Evolutionary conservation across 2,113 vertebrate genomes (phyloP), one percentile per base, ranked within the genome.

Genomic region (Corvus cornix): DNA sequence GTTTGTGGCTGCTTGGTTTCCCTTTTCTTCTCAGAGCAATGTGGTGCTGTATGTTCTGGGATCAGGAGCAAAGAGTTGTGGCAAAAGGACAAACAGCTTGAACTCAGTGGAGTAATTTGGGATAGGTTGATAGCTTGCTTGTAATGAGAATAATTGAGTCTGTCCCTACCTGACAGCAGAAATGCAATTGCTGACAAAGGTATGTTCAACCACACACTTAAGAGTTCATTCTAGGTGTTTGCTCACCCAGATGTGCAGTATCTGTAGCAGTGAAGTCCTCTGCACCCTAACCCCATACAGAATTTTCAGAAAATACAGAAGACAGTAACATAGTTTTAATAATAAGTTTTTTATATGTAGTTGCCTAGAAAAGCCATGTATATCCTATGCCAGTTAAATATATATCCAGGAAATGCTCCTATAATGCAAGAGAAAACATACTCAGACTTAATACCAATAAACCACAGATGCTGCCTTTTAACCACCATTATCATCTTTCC

Each of bases 381-480:
- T 69, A 78, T 84, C 48, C 27, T 69, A 3, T 76, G 39, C 6
- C 37, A 56, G 41, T 60, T 70, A 68, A 86, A 64, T 13, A 35
- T 6, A 41, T 39, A 22, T 14, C 20, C 7, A 59, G 13, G 31
- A 95, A 96, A 70, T 30, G 4, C 15, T 75, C 19, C 52, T 82
- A 0, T 24, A 80, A 37, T 39, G 13, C n/a, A 51, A 53, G 59
- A 72, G n/a, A 72, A 87, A 92, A 44, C 21, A 6, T 27, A 46
- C 37, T 81, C 21, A 3, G 23, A 52, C 28, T 56, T 68, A 81
- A 68, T 60, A 52, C 44, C 52, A 75, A 33, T 84, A 95, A 93
- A 84, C 60, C 26, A 64, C 60, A 91, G 60, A 76, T 68, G 28
- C 53, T 96, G 88, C 52, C 41, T 96, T 94, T 90, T 92, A 87